phyloP scores from a whole-genome alignment of 1,140 invertebrate genomes.

The Argopecten irradians region DNA sequence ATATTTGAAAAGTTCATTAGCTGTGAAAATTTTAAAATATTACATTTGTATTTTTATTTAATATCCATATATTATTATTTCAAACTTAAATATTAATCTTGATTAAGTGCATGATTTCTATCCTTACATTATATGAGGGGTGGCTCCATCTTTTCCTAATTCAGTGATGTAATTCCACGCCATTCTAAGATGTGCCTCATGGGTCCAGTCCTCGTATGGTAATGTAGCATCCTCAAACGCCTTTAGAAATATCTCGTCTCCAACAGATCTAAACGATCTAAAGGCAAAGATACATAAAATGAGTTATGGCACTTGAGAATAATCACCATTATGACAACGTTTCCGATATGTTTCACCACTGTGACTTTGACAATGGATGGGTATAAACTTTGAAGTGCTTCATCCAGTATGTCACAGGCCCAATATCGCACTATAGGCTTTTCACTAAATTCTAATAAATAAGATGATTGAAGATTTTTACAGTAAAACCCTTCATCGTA shows the following conservation, averaged over 20 bases:
- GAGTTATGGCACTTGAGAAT: background rate
- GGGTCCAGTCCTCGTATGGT: conserved; percentile 75
- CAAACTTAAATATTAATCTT: background rate
- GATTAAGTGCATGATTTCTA: background rate
- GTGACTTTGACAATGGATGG: background rate
- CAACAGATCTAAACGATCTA: conserved; percentile 73
- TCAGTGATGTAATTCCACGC: conserved; percentile 75
- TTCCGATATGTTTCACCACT: too few relatives aligned
- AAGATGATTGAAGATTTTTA: too few relatives aligned
- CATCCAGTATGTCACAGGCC: too few relatives aligned
- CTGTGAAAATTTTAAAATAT: background rate
- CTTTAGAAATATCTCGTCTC: conserved; percentile 74
- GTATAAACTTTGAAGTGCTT: too few relatives aligned
- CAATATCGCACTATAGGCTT: too few relatives aligned
- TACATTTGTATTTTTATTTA: background rate
- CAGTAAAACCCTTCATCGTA: too few relatives aligned
- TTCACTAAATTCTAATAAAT: too few relatives aligned
- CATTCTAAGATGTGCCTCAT: conserved; percentile 75
- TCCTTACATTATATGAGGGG: conserved; percentile 70
- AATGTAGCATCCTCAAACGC: conserved; percentile 74
- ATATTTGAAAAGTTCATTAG: too few relatives aligned
- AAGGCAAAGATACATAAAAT: conserved; percentile 19
- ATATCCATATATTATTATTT: too few relatives aligned
- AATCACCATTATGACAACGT: background rate
- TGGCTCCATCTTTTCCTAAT: conserved; percentile 68